phyloP scores from a whole-genome alignment of 2,797 vertebrate species.

The Threskiornis aethiopicus region DNA sequence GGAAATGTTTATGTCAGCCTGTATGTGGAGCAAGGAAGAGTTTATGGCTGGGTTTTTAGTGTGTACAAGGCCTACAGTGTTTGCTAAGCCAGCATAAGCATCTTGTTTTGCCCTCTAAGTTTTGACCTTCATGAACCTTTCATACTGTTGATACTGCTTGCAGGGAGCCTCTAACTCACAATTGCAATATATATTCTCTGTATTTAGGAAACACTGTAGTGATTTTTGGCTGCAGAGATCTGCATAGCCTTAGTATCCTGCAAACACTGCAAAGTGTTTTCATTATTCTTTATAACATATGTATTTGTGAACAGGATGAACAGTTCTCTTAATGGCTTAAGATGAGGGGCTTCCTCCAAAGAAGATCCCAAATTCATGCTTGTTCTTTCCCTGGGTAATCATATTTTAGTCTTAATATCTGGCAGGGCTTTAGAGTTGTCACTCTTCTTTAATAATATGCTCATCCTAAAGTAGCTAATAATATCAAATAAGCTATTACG shows the following conservation, averaged over 20 bases:
- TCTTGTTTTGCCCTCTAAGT: not conserved
- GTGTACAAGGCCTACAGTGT: not conserved
- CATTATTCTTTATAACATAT: not conserved
- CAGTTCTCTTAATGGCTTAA: not conserved
- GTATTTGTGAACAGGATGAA: not conserved
- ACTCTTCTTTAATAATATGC: not conserved
- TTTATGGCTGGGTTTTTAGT: not conserved
- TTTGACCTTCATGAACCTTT: not conserved
- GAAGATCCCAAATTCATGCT: not conserved
- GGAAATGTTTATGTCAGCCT: not conserved
- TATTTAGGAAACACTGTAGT: not conserved
- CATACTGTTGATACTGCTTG: not conserved
- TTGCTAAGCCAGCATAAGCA: not conserved
- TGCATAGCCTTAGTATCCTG: not conserved
- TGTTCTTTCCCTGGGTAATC: not conserved
- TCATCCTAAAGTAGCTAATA: not conserved
- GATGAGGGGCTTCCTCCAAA: not conserved
- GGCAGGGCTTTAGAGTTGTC: not conserved
- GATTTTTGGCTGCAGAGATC: not conserved
- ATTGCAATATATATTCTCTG: not conserved
- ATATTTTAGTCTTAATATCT: not conserved
- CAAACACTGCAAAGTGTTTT: not conserved
- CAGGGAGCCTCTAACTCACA: not conserved
- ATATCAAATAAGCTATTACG: not conserved
- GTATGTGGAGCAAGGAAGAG: not conserved